Evolutionary conservation across 2,797 vertebrate genomes (phyloP).

Genomic region (Danio aesculapii): DNA sequence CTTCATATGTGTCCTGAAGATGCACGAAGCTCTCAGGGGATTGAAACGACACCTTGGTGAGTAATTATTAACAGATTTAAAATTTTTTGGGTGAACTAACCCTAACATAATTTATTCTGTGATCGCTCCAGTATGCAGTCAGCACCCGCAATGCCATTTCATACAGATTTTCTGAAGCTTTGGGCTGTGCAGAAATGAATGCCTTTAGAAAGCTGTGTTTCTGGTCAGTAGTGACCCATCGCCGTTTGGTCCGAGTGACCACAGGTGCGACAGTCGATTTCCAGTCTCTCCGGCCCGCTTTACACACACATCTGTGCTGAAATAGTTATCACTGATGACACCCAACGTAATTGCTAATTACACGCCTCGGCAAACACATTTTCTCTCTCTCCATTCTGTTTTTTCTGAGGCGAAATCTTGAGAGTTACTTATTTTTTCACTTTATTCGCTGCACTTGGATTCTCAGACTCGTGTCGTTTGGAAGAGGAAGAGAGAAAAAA

Average conservation of each 20-base stretch:
- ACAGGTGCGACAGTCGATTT: constrained; percentile 92
- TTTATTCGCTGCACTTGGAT: constrained; percentile 79
- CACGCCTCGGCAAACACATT: constrained; percentile 92
- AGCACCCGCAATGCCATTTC: constrained; percentile 69
- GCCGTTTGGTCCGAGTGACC: constrained; percentile 82
- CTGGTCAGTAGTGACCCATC: constrained; percentile 74
- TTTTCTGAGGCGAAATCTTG: constrained; percentile 72
- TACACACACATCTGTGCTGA: constrained; percentile 92
- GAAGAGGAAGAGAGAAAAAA: constrained; percentile 58
- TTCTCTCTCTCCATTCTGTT: constrained; percentile 77
- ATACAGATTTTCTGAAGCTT: constrained; percentile 69
- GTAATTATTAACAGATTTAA: too few species aligned
- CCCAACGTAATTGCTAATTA: constrained; percentile 97
- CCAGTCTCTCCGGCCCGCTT: constrained; percentile 88
- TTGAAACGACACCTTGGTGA: too few species aligned
- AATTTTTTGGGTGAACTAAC: too few species aligned
- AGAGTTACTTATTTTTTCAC: constrained; percentile 84
- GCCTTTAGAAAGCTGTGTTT: constrained; percentile 82
- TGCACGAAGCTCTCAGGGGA: too few species aligned
- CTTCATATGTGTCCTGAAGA: too few species aligned
- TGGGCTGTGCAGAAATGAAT: constrained; percentile 84
- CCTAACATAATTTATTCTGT: too few species aligned
- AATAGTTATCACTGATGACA: constrained; percentile 99
- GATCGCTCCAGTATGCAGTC: too few species aligned
- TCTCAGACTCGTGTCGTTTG: constrained; percentile 79